Conservation (phyloP, 30 jellyfish, hydroid and myxozoan species). For the Aurelia aurita region DNA sequence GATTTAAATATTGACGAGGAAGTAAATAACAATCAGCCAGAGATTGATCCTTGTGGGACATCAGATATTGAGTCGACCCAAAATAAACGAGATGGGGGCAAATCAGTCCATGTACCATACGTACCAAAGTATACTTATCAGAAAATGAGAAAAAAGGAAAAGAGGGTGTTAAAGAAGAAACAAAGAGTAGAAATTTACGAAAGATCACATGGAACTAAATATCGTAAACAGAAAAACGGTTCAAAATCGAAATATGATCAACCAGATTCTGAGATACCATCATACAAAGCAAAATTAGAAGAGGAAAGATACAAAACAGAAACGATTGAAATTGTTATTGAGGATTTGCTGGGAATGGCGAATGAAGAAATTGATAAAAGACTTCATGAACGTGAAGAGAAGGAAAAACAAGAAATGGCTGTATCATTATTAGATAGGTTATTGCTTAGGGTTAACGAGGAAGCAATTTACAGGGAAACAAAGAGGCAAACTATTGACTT, state of each 20-base stretch:
- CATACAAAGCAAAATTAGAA: constrained; percentile 58
- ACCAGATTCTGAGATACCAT: constrained; percentile 64
- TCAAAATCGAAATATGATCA: background rate
- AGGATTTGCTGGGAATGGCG: background rate
- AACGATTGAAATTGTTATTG: background rate
- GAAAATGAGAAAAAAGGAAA: constrained; percentile 24
- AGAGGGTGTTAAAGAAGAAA: constrained; percentile 15
- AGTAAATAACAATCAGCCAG: background rate
- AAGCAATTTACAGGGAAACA: constrained; percentile 16
- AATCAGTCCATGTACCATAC: background rate
- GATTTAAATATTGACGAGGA: background rate
- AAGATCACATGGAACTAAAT: constrained; percentile 2
- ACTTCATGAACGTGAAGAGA: background rate
- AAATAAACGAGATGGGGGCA: background rate
- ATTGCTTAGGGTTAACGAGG: background rate
- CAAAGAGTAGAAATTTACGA: constrained; percentile 29
- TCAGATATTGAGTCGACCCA: background rate
- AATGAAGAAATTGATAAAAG: background rate
- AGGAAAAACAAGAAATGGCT: background rate
- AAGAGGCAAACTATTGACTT: constrained; percentile 1
- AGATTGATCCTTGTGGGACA: background rate
- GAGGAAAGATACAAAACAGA: constrained; percentile 1
- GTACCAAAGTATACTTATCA: constrained; percentile 24
- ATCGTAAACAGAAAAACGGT: background rate
- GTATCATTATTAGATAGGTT: background rate